These are phyloP conservation scores for Listronotus bonariensis DNA, from an alignment of 1,140 invertebrate genomes.

Conservation along the genomic window DNA sequence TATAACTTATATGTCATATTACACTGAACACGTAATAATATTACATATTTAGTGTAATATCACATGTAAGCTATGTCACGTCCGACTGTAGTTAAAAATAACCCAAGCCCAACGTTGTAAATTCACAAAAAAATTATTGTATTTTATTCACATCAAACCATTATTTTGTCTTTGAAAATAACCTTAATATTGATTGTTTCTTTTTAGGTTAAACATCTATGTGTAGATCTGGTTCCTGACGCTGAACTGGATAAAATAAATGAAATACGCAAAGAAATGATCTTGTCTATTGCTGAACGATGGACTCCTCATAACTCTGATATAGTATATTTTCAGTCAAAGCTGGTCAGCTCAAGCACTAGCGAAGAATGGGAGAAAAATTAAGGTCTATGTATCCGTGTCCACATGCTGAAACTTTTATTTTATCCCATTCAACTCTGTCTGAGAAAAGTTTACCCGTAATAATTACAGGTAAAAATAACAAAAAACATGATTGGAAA, in stretches of 20 bases:
- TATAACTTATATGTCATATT: no score
- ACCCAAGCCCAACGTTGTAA: no score
- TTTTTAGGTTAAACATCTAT: constrained; percentile 63
- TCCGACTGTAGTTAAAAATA: no score
- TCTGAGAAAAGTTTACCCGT: constrained; percentile 67
- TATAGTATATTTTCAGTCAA: constrained; percentile 63
- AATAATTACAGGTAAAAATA: constrained; percentile 68
- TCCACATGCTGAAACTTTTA: constrained; percentile 69
- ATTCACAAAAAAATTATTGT: no score
- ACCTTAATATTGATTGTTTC: no score
- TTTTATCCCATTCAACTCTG: constrained; percentile 70
- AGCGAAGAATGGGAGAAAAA: constrained; percentile 62
- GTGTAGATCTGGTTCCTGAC: constrained; percentile 76
- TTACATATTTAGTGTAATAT: no score
- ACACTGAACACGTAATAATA: no score
- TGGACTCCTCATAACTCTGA: constrained; percentile 59
- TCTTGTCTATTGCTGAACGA: constrained; percentile 63
- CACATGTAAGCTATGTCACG: no score
- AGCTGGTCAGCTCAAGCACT: constrained; percentile 45
- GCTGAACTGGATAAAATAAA: constrained; percentile 72
- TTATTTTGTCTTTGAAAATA: no score
- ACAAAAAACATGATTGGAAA: no score
- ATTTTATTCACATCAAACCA: no score
- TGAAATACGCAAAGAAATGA: constrained; percentile 66
- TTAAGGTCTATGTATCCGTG: constrained; percentile 69